These are phyloP conservation scores for Hololepta plana DNA, from an alignment of 2,888 invertebrate genomes.

Conservation along the genomic window DNA sequence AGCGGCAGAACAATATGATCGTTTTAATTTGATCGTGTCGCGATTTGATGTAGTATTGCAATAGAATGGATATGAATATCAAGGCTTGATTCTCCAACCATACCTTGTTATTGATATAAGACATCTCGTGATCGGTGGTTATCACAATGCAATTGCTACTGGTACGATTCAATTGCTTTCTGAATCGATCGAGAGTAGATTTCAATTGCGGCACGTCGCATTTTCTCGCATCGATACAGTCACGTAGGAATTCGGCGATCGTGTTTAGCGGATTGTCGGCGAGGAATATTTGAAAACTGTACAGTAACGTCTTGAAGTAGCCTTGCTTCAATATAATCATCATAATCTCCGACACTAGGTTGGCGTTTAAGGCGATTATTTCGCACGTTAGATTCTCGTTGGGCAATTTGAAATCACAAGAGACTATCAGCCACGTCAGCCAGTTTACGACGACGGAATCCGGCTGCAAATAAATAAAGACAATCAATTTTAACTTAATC, in stretches of 20 bases:
- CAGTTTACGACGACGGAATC: constrained; percentile 41
- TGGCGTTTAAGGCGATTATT: constrained; percentile 10
- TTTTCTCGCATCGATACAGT: constrained; percentile 21
- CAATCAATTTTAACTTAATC: neutral
- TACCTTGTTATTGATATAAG: constrained; percentile 31
- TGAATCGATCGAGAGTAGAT: constrained; percentile 24
- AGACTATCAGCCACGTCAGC: constrained; percentile 36
- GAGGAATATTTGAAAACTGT: constrained; percentile 52
- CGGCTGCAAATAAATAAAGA: constrained; percentile 27
- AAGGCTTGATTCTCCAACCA: constrained; percentile 38
- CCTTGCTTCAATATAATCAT: constrained; percentile 34
- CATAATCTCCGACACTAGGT: constrained; percentile 25
- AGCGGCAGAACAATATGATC: constrained; percentile 35
- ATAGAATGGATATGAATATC: constrained; percentile 37
- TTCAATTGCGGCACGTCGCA: constrained; percentile 15
- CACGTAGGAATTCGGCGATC: constrained; percentile 20
- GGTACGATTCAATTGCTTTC: constrained; percentile 16
- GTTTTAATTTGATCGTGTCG: constrained; percentile 44
- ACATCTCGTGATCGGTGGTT: constrained; percentile 26
- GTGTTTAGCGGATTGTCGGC: constrained; percentile 40
- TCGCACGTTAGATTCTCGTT: constrained; percentile 12
- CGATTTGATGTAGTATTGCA: constrained; percentile 43
- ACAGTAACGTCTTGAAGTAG: constrained; percentile 39
- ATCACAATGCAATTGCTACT: constrained; percentile 17
- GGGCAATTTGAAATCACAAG: constrained; percentile 13